Base-by-base conservation (phyloP, 2,888 invertebrate genomes). In the Melanargia galathea region DNA sequence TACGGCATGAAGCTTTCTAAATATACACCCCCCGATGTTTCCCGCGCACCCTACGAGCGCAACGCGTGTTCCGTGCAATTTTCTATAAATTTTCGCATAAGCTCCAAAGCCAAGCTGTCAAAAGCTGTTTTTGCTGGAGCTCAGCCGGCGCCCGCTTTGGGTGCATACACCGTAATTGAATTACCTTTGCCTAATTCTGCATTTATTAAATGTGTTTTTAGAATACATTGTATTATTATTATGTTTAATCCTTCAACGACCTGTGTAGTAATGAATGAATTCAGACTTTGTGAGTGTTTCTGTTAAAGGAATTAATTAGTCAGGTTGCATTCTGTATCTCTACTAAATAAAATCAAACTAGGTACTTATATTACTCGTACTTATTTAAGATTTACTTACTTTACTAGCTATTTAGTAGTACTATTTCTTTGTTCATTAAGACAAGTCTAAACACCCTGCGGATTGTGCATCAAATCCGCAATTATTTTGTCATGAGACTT, bases 71-170 rank as follows among this genome's bases (percentile, higher is more conserved):
- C 80, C 84, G 84, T 90, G 87, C 89, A 89, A 88, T 90, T 90
- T 90, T 90, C 90, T 87, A 90, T 90, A 89, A 88, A 90, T 87
- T 89, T 88, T 89, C 89, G 83, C 85, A 81, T 86, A 87, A 90
- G 87, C 90, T 83, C 81, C 80, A 81, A 86, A 86, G 84, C 87
- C 84, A 75, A 77, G 81, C 87, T 88, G 89, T 89, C 90, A 88
- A 88, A 90, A 87, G 86, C 84, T 87, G 88, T 90, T 89, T 87
- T 86, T 83, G 78, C 76, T 75, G 75, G 71, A 77, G 75, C 78
- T 78, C 80, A 71, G 78, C 76, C 78, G 78, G 75, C 78, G 76
- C 75, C 72, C 74, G 76, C 72, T 76, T 77, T 73, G 71, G 76
- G 75, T 78, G 78, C 79, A 77, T 78, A 76, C 74, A 75, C 69